Conservation (phyloP, 2,113 vertebrate species). For the Hiodon alosoides region DNA sequence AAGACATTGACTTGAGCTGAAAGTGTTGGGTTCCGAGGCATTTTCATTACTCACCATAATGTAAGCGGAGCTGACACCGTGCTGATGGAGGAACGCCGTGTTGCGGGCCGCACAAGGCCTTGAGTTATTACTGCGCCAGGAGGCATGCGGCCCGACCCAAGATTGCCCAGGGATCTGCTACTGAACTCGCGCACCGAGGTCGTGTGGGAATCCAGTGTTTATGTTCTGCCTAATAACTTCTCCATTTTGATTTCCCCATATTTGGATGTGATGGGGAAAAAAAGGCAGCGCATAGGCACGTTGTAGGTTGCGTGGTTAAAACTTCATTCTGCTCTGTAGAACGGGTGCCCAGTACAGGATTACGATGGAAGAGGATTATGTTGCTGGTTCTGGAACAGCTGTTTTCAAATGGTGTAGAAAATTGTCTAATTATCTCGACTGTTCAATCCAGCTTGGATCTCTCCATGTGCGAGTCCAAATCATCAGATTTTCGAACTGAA, state of each 20-base stretch:
- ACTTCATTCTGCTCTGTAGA: not conserved
- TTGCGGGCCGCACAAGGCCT: not conserved
- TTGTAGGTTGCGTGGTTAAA: not conserved
- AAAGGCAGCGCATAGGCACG: not conserved
- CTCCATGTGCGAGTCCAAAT: not conserved
- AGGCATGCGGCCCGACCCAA: not conserved
- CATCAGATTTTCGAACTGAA: not conserved
- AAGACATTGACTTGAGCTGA: not conserved
- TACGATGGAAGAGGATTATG: not conserved
- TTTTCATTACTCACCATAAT: slow-evolving; percentile 17
- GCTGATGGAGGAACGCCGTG: not conserved
- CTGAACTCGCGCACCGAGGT: slow-evolving; percentile 1
- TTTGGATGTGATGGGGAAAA: not conserved
- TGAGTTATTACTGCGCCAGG: not conserved
- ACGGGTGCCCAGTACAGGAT: not conserved
- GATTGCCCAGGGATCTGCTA: not conserved
- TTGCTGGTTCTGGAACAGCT: slow-evolving; percentile 14
- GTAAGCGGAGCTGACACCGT: slow-evolving; percentile 16
- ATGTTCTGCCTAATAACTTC: not conserved
- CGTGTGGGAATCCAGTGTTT: not conserved
- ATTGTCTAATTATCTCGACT: slow-evolving; percentile 15
- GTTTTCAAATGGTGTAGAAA: slow-evolving; percentile 8
- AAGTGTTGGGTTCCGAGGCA: not conserved
- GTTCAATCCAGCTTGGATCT: slow-evolving; percentile 13
- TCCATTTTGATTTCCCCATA: not conserved